Percentiles rank a stretch among this genome's conserved stretches.
Conservation (phyloP, 2,888 invertebrate genomes). For the Mythimna lalbum region DNA sequence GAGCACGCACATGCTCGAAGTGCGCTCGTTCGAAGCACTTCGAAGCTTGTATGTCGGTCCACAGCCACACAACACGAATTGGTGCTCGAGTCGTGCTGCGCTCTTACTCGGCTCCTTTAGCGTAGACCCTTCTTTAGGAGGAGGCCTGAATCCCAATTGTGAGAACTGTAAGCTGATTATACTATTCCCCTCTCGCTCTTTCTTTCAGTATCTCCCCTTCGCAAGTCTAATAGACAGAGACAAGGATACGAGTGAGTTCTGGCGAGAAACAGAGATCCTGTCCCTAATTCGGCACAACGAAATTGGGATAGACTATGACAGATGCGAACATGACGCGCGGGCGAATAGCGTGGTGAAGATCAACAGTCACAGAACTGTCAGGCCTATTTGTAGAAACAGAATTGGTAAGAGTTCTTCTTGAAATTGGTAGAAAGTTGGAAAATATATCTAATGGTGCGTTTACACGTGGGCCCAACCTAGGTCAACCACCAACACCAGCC, state of each 20-base stretch:
- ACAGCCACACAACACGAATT: no score
- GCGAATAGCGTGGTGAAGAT: conserved; percentile 68
- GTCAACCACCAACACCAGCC: no score
- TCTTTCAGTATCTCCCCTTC: conserved; percentile 81
- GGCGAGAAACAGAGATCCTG: conserved; percentile 85
- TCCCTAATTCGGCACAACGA: conserved; percentile 77
- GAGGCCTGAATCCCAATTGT: no score
- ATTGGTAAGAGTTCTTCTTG: conserved; percentile 71
- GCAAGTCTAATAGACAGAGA: conserved; percentile 78
- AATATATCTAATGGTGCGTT: no score
- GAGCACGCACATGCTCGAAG: no score
- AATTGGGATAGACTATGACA: conserved; percentile 77
- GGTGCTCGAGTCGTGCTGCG: no score
- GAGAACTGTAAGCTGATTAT: neutral
- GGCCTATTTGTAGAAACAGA: conserved; percentile 80
- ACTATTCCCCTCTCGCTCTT: neutral
- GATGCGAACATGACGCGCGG: conserved; percentile 71
- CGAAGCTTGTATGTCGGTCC: no score
- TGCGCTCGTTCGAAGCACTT: no score
- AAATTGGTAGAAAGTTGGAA: neutral
- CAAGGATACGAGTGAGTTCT: conserved; percentile 84
- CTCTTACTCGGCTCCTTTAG: no score
- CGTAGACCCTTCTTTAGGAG: no score
- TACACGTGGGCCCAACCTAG: no score
- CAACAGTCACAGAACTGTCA: conserved; percentile 74